Conservation (phyloP, 1,140 invertebrate genomes). For the Metaphire vulgaris region DNA sequence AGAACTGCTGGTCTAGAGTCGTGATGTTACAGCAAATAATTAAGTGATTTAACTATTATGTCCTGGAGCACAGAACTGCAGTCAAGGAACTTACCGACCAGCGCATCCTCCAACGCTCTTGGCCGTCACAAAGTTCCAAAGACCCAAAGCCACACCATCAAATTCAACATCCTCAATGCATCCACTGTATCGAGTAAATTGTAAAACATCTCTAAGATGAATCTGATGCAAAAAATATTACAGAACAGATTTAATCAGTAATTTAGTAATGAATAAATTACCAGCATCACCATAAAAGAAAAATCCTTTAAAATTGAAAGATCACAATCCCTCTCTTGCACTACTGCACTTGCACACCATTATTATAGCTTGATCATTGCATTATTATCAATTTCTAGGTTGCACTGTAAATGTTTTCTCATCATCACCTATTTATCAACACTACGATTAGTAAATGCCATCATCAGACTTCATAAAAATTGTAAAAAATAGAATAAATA, state of each 20-base stretch:
- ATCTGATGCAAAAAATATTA: neutral
- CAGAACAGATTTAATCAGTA: neutral
- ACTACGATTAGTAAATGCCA: too few species aligned
- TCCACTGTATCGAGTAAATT: constrained; percentile 63
- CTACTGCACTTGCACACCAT: neutral
- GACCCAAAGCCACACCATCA: constrained; percentile 76
- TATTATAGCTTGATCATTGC: neutral
- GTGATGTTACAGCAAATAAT: too few species aligned
- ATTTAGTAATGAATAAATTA: neutral
- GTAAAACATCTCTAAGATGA: constrained; percentile 6
- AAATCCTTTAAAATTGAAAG: neutral
- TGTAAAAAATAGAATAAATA: too few species aligned
- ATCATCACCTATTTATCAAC: neutral
- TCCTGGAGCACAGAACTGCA: too few species aligned
- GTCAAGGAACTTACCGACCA: constrained; percentile 62
- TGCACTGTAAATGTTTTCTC: neutral
- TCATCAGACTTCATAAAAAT: too few species aligned
- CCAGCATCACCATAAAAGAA: neutral
- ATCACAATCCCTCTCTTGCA: neutral
- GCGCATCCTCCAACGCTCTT: constrained; percentile 66
- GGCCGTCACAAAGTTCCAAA: constrained; percentile 84
- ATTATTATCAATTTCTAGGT: neutral
- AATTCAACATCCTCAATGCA: constrained; percentile 82
- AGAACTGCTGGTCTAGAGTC: too few species aligned
- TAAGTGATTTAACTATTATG: too few species aligned